Evolutionary conservation across 2,888 invertebrate species (phyloP).

Genomic region (Coecobrya sp.): DNA sequence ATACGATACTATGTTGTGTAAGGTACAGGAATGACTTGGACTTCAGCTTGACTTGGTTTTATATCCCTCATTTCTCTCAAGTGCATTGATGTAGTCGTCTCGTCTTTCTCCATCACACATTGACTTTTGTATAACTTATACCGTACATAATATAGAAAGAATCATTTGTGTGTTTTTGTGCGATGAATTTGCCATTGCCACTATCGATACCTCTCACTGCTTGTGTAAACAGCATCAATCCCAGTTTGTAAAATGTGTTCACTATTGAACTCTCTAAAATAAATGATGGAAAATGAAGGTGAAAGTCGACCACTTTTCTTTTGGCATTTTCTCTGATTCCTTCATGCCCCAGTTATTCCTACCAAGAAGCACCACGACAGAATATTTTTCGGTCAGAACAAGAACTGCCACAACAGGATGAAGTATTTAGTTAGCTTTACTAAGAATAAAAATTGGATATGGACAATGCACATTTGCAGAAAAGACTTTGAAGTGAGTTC

Average conservation of each 20-base stretch:
- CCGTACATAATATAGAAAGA: background rate
- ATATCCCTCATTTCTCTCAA: background rate
- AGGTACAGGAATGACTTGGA: too few species aligned
- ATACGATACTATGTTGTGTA: too few species aligned
- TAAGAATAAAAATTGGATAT: too few species aligned
- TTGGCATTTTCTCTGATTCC: conserved; percentile 14
- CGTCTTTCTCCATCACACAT: background rate
- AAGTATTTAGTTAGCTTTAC: too few species aligned
- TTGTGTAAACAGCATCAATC: background rate
- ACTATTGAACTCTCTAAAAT: conserved; percentile 31
- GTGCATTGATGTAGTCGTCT: background rate
- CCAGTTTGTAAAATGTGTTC: background rate
- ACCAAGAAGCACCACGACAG: too few species aligned
- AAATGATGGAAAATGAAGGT: conserved; percentile 58
- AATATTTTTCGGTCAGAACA: too few species aligned
- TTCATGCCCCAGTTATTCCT: conserved; percentile 20
- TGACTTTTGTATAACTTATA: background rate
- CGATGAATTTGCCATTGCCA: too few species aligned
- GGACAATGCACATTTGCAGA: too few species aligned
- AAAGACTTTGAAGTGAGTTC: too few species aligned
- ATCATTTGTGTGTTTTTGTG: conserved; percentile 1
- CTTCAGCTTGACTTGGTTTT: too few species aligned
- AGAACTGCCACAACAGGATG: too few species aligned
- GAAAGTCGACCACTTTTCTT: conserved; percentile 36
- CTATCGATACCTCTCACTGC: background rate